Evolutionary conservation across 2,797 vertebrate genomes (phyloP), one percentile per base, ranked within the genome.

Genomic region (Bryconaethiops microstoma): DNA sequence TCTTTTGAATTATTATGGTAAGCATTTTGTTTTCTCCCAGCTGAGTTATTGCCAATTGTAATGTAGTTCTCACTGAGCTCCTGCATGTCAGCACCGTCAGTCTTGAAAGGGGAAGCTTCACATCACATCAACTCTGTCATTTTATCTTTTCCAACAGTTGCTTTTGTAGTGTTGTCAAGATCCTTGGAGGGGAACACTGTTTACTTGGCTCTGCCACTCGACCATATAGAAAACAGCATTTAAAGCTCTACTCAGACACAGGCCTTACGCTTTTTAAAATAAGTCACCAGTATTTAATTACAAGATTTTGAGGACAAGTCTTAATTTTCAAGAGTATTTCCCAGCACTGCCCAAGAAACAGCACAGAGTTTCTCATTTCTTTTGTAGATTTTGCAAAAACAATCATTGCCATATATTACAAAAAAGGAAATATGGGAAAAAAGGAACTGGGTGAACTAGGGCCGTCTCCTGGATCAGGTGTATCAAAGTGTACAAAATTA

Each of bases 61-160:
- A 65, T 40, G 35, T 17, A 39, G 16, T 40, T 5, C 10, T 69
- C 25, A 1, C 50, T 40, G 16, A 39, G 5, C 17, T 29, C 7
- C 50, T 9, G 50, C 48, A 19, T 54, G 69, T 35, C 69, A 35
- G 69, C 69, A 19, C 48, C 39, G 29, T 71, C 69, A 29, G 48
- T 72, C 50, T 35, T 16, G 4, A 35, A 72, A 12, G 25, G 35
- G 23, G 23, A 54, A 35, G 69, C 50, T 72, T 72, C 69, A 54
- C 69, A 54, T 72, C 7, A 54, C 23, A 16, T 72, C 23, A 29
- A 72, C 21, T 54, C 48, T 72, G 69, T 54, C 69, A 72, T 54
- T 50, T 54, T 50, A 54, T 55, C 25, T 69, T 72, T 48, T 40
- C 63, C 6, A 65, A 39, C 62, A 35, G 29, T 39, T 35, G 62